Base-by-base conservation (phyloP, 2,113 vertebrate genomes). In the Fukomys damarensis region DNA sequence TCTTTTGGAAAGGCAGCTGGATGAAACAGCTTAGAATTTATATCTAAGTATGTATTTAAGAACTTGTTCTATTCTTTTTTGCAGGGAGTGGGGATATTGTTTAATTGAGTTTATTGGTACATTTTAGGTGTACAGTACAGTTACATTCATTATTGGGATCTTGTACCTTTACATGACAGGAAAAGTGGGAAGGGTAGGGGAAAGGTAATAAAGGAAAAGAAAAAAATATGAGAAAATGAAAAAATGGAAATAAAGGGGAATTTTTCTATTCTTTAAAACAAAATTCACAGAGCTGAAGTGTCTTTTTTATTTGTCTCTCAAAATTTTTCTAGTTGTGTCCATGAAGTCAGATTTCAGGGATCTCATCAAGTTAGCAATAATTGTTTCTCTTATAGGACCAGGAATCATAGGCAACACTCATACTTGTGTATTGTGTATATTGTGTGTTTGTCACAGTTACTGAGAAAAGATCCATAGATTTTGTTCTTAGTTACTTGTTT, bases 401-500 rank as follows among this genome's bases (percentile, higher is more conserved):
- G 81, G 81, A 17, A 65, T 58, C 63, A 80, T 56, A 10, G 89
- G 89, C 16, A 89, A 92, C 32, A 11, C 59, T 59, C n/a, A n/a
- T n/a, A n/a, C n/a, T n/a, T n/a, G n/a, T n/a, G n/a, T n/a, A n/a
- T n/a, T n/a, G n/a, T n/a, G n/a, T n/a, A n/a, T n/a, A n/a, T n/a
- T n/a, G n/a, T n/a, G n/a, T n/a, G n/a, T n/a, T 76, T 79, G 17
- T 43, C 3, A 70, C 1, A 38, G 19, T n/a, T 28, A 22, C 59
- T 61, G 59, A 61, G 26, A 61, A 61, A 61, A 61, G 59, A 61
- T 26, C 59, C 59, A 9, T 66, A 22, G 35, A 61, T 17, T 8
- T 72, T 49, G 61, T 95, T 20, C 66, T 93, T 30, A 70, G 65
- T 7, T 87, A 95, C 43, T 35, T 97, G 94, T 26, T 20, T 87